These are phyloP conservation scores for Numida meleagris DNA, from an alignment of 2,113 vertebrate species.

Conservation along the genomic window DNA sequence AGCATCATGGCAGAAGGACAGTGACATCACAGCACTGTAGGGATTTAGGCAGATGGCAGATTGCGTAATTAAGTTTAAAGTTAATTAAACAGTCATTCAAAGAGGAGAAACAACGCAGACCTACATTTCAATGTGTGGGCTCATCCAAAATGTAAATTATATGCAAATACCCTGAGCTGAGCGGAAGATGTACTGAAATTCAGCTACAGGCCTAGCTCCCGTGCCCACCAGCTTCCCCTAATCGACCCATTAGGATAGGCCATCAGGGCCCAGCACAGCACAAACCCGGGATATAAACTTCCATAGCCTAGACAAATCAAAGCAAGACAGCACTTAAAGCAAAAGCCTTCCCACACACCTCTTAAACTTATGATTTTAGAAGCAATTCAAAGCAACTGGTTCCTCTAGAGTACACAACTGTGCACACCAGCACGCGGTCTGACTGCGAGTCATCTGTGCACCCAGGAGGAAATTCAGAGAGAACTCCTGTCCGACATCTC, in stretches of 20 bases:
- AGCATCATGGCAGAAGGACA: not conserved
- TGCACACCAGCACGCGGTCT: fast-evolving
- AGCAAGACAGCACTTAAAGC: not conserved
- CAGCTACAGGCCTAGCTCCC: not conserved
- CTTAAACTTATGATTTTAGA: not conserved
- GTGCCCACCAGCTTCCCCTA: not conserved
- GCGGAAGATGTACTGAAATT: constrained; percentile 4
- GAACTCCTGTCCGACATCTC: not conserved
- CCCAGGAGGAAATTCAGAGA: not conserved
- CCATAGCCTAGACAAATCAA: not conserved
- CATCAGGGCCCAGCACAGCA: not conserved
- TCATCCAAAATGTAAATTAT: constrained; percentile 36
- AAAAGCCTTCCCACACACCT: not conserved
- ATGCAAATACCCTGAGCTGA: constrained; percentile 31
- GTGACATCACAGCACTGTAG: not conserved
- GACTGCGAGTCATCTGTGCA: not conserved
- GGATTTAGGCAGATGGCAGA: constrained; percentile 50
- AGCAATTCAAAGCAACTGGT: not conserved
- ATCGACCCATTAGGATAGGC: not conserved
- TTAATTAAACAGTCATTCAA: constrained; percentile 63
- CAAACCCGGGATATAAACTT: not conserved
- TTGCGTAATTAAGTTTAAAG: constrained; percentile 51
- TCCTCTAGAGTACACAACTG: not conserved
- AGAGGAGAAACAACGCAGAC: constrained; percentile 45
- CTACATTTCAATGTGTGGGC: not conserved